phyloP scores from a whole-genome alignment of 2,888 invertebrate species.

The Parnassius apollo region DNA sequence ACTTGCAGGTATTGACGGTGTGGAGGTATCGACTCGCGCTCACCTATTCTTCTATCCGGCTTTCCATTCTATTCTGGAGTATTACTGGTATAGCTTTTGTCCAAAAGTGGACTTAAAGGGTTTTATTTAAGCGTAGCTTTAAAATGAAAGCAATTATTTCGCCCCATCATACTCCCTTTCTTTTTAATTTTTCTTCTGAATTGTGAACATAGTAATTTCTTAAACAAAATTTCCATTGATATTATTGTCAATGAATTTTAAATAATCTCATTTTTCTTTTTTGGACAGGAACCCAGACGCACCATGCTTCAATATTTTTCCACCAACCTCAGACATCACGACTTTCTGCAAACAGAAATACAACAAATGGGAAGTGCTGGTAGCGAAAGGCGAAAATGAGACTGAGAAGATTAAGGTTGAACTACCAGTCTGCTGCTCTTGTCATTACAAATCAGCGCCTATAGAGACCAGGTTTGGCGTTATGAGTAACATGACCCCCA shows the following conservation, averaged over 20 bases:
- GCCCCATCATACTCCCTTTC: too few species aligned
- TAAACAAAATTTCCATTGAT: too few species aligned
- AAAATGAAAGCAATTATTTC: too few species aligned
- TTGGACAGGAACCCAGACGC: constrained; percentile 39
- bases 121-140: too few species aligned
- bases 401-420: constrained; percentile 51
- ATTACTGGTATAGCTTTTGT: too few species aligned
- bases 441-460: constrained; percentile 47
- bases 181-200: too few species aligned
- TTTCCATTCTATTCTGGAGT: too few species aligned
- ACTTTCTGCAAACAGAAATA: constrained; percentile 62
- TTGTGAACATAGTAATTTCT: too few species aligned
- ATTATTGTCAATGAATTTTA: not conserved
- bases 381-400: constrained; percentile 45
- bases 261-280: not conserved
- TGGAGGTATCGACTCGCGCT: too few species aligned
- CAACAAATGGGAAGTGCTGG: constrained; percentile 61
- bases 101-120: too few species aligned
- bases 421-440: constrained; percentile 66
- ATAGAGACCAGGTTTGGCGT: constrained; percentile 26
- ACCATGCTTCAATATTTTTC: constrained; percentile 53
- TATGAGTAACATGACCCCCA: constrained; percentile 5
- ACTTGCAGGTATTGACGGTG: too few species aligned
- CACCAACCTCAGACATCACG: constrained; percentile 36
- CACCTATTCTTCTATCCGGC: too few species aligned